phyloP scores from a whole-genome alignment of 2,888 invertebrate genomes.

The Hoplodrina blanda region DNA sequence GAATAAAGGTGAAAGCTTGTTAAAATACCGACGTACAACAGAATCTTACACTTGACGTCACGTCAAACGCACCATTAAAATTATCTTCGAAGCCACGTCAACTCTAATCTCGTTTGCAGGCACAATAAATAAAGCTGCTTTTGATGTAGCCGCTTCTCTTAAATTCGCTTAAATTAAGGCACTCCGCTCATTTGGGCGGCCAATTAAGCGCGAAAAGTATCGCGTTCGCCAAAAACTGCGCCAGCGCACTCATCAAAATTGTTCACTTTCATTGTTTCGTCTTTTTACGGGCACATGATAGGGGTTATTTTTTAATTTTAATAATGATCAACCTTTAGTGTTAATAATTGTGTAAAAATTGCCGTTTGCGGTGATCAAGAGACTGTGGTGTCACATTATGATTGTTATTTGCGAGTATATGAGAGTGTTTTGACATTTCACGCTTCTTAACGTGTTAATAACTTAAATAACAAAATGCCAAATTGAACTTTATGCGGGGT shows the following conservation, averaged over 20 bases:
- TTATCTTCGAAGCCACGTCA: slow-evolving; percentile 79
- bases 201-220: slow-evolving; percentile 88
- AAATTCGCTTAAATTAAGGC: slow-evolving; percentile 79
- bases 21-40: slow-evolving; percentile 69
- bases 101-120: slow-evolving; percentile 80
- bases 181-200: slow-evolving; percentile 81
- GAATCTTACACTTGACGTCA: slow-evolving; percentile 72
- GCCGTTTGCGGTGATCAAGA: slow-evolving; percentile 28
- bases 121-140: slow-evolving; percentile 82
- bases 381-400: slow-evolving; percentile 2
- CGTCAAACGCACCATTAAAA: slow-evolving; percentile 82
- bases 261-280: slow-evolving; percentile 79
- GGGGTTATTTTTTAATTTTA: slow-evolving; percentile 69
- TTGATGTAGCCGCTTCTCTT: slow-evolving; percentile 83
- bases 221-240: slow-evolving; percentile 75
- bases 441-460: slow-evolving; percentile 11
- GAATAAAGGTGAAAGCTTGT: slow-evolving; percentile 75
- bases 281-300: slow-evolving; percentile 78
- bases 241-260: slow-evolving; percentile 84
- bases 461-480: slow-evolving; percentile 39
- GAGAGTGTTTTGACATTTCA: slow-evolving; percentile 11
- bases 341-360: slow-evolving; percentile 46
- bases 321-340: slow-evolving; percentile 41
- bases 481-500: background rate
- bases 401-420: slow-evolving; percentile 16